Conservation (phyloP, 2,113 vertebrate species). For the Rhinogobius similis region DNA sequence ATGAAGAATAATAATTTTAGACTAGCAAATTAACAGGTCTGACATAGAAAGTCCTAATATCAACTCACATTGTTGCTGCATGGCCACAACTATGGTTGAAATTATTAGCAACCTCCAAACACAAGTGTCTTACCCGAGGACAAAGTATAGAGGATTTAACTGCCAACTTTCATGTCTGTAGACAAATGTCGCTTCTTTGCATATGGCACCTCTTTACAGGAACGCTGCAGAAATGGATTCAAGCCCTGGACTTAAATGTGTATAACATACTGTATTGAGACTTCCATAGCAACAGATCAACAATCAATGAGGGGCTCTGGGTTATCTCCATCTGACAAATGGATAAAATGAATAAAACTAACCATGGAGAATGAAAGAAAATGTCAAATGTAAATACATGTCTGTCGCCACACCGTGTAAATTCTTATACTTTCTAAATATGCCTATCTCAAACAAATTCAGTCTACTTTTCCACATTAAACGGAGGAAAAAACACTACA, state of each 20-base stretch:
- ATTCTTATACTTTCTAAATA: slow-evolving; percentile 18
- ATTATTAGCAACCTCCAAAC: no score
- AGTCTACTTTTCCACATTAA: slow-evolving; percentile 24
- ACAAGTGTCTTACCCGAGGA: no score
- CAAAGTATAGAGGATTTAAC: no score
- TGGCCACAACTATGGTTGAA: no score
- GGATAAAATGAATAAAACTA: slow-evolving; percentile 20
- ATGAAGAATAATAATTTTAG: no score
- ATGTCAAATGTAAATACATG: slow-evolving; percentile 21
- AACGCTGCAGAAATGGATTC: neutral
- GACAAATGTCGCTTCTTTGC: neutral
- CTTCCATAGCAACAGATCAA: slow-evolving; percentile 17
- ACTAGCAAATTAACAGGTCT: no score
- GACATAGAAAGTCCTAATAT: no score
- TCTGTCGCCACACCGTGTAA: slow-evolving; percentile 17
- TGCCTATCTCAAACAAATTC: slow-evolving; percentile 11
- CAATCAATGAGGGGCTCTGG: slow-evolving; percentile 36
- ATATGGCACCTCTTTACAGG: neutral
- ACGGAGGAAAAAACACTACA: neutral
- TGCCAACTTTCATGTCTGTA: no score
- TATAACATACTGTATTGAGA: no score
- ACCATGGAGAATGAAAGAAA: slow-evolving; percentile 8
- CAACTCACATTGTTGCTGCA: no score
- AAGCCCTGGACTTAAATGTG: slow-evolving; percentile 32
- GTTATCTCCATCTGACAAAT: slow-evolving; percentile 39